Percentiles rank a stretch among this genome's conserved stretches.
phyloP scores from a whole-genome alignment of 2,888 invertebrate genomes.

The Sabellastarte sp. region DNA sequence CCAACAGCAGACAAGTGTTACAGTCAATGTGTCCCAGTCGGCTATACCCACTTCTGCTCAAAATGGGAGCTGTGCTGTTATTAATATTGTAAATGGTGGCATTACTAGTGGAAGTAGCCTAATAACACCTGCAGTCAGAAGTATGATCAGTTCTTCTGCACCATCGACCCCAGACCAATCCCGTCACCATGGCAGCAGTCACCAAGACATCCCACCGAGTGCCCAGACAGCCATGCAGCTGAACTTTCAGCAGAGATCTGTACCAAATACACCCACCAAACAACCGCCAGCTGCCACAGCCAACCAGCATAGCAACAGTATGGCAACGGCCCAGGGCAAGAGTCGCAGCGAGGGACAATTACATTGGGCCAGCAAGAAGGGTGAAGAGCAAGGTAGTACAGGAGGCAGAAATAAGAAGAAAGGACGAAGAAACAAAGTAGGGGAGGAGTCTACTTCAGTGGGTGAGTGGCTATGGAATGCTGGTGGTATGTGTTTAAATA shows the following conservation, averaged over 20 bases:
- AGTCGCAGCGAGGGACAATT: not conserved
- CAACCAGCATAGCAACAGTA: not conserved
- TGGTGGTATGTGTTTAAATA: too few relatives aligned
- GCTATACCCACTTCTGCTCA: not conserved
- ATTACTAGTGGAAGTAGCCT: too few relatives aligned
- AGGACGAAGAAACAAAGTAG: not conserved
- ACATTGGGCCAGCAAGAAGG: too few relatives aligned
- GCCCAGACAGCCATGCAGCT: not conserved
- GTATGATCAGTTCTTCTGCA: not conserved
- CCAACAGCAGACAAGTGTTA: too few relatives aligned
- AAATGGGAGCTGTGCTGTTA: not conserved
- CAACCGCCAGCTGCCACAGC: not conserved
- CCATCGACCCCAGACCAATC: not conserved
- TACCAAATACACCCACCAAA: not conserved
- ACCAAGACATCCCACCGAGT: not conserved
- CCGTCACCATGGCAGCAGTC: not conserved
- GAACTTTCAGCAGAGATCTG: not conserved
- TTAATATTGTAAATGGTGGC: too few relatives aligned
- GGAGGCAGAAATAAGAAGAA: not conserved
- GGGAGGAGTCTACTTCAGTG: not conserved
- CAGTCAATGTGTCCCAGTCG: not conserved
- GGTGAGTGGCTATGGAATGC: not conserved
- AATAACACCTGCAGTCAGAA: too few relatives aligned
- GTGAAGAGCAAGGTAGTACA: too few relatives aligned
- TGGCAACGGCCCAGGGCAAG: not conserved